A percentile compares a stretch with the other conserved stretches of the same genome.
Conservation (phyloP, 2,113 vertebrate species). For the Larimichthys polyactis region DNA sequence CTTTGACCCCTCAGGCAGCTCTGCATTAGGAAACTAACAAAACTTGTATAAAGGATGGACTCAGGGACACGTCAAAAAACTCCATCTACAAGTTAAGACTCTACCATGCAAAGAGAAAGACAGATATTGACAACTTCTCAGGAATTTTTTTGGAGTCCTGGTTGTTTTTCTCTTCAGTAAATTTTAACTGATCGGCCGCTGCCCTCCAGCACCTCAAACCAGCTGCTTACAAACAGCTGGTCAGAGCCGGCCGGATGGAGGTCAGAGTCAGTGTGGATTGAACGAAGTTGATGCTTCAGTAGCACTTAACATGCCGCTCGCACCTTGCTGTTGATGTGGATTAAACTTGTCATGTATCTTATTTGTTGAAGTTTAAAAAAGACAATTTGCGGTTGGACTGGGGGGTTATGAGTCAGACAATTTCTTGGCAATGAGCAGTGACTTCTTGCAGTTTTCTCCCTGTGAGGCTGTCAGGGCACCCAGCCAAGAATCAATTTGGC, state of each 20-base stretch:
- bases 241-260: background rate
- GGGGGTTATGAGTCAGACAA: background rate
- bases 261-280: background rate
- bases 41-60: too few relatives aligned
- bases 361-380: background rate
- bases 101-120: too few relatives aligned
- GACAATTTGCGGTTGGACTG: background rate
- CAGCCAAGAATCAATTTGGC: background rate
- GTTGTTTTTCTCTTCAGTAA: too few relatives aligned
- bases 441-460: background rate
- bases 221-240: background rate
- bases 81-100: too few relatives aligned
- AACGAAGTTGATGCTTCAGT: background rate
- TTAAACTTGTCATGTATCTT: background rate
- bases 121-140: too few relatives aligned
- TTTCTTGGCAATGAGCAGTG: background rate
- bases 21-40: too few relatives aligned
- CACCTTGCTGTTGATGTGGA: background rate
- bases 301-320: background rate
- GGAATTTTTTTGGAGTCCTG: too few relatives aligned
- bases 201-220: background rate
- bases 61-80: too few relatives aligned
- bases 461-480: background rate
- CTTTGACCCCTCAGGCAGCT: too few relatives aligned
- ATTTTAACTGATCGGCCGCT: background rate